phyloP scores from a whole-genome alignment of 1,140 invertebrate genomes.

The Papilio dardanus region DNA sequence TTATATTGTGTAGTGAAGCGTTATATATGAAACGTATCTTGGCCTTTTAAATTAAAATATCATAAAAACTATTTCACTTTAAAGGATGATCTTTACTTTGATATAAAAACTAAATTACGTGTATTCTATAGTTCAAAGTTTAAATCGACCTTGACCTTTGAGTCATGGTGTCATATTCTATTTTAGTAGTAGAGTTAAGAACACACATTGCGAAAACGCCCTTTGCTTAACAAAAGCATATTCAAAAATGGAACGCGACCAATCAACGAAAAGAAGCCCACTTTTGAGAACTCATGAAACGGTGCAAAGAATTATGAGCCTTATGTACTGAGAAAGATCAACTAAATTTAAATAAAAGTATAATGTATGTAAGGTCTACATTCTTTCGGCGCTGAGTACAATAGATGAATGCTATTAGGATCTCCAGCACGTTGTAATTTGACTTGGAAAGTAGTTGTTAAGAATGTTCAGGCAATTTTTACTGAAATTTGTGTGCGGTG shows the following conservation, averaged over 20 bases:
- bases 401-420: conserved; percentile 68
- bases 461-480: conserved; percentile 63
- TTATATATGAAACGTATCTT: not conserved
- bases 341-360: conserved; percentile 38
- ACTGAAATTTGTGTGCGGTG: conserved; percentile 55
- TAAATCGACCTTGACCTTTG: conserved; percentile 51
- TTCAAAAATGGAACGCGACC: conserved; percentile 72
- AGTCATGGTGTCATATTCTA: conserved; percentile 23
- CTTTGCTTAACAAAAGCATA: conserved; percentile 54
- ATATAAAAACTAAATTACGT: not conserved
- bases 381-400: conserved; percentile 51
- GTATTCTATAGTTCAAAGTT: not conserved
- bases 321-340: conserved; percentile 42
- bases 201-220: conserved; percentile 60
- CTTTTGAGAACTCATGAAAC: conserved; percentile 47
- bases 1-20: no score
- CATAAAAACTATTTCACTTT: not conserved
- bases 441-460: conserved; percentile 71
- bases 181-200: conserved; percentile 24
- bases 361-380: conserved; percentile 39
- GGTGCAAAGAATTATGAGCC: conserved; percentile 44
- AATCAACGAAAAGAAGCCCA: conserved; percentile 62
- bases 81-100: not conserved
- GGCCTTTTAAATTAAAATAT: not conserved
- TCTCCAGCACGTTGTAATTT: conserved; percentile 70